Base-by-base conservation (phyloP, 53 echinoderm and acorn worm genomes). In the Luidia sarsii region DNA sequence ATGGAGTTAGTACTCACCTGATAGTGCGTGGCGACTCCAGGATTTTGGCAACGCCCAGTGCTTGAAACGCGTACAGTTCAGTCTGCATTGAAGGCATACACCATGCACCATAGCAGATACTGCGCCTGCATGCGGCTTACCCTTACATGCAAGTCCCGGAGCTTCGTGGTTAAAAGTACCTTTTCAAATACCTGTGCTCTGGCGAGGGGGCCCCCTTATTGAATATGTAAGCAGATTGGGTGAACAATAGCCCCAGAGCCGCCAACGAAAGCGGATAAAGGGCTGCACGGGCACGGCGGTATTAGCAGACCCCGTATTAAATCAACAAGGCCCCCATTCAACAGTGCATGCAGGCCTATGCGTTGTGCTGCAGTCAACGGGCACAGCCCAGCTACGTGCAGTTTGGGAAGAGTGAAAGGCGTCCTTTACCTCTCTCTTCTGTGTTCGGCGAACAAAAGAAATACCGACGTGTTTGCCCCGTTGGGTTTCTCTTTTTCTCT, bases 161-260 rank as follows among this genome's bases (percentile, higher is more conserved):
- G n/a, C n/a, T n/a, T n/a, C n/a, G n/a, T n/a, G n/a, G n/a, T n/a
- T n/a, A n/a, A n/a, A n/a, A n/a, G n/a, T n/a, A n/a, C n/a, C n/a
- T n/a, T 48, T 11, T 33, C 10, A 39, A 60, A 61, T 77, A 59
- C 74, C 74, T 74, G 35, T 53, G 19, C 74, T 37, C 38, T n/a
- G 19, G 25, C 57, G n/a, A 41, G 59, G 41, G 46, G 15, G 13
- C 59, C 33, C 46, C 74, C 59, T 74, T 31, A 43, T 77, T 77
- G 77, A 77, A 77, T 77, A 77, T 77, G 77, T 57, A 77, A 77
- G 60, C 77, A 75, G 77, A 77, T 61, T 48, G 77, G 34, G 30
- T 61, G 77, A 77, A 77, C 77, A 77, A 77, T 77, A 38, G 77
- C 45, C 60, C 33, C 43, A 31, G 3, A 77, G 60, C 61, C 48